Percentiles rank a stretch among this genome's conserved stretches.
Conservation (phyloP, 2,888 invertebrate genomes). For the Ophraella communa region DNA sequence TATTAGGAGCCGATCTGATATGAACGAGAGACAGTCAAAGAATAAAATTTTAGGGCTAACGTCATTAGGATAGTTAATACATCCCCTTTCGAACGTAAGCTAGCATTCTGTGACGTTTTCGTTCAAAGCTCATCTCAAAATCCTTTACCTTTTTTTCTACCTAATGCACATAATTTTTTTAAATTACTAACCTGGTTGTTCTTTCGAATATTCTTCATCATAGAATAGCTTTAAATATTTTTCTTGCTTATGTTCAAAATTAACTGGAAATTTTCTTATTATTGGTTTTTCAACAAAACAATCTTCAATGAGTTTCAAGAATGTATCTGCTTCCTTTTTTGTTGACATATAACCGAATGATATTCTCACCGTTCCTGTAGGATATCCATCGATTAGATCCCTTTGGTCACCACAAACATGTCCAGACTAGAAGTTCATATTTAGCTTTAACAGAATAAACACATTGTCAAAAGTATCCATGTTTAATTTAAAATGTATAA, state of each 20-base stretch:
- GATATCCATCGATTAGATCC: conserved; percentile 83
- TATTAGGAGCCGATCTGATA: too few relatives aligned
- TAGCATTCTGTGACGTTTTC: too few relatives aligned
- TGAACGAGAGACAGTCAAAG: too few relatives aligned
- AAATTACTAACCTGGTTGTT: neutral
- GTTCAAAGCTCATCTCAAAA: too few relatives aligned
- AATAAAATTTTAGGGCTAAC: too few relatives aligned
- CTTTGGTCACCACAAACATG: conserved; percentile 90
- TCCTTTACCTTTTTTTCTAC: too few relatives aligned
- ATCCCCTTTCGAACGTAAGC: too few relatives aligned
- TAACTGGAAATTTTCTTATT: conserved; percentile 47
- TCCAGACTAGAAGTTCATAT: conserved; percentile 67
- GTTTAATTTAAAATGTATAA: conserved; percentile 1
- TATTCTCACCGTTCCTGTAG: conserved; percentile 90
- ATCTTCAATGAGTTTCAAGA: conserved; percentile 75
- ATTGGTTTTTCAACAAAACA: conserved; percentile 72
- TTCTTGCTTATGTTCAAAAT: conserved; percentile 16
- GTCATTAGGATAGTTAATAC: too few relatives aligned
- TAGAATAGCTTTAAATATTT: conserved; percentile 23
- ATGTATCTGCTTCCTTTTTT: conserved; percentile 71
- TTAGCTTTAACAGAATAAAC: too few relatives aligned
- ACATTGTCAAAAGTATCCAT: too few relatives aligned
- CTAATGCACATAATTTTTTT: neutral
- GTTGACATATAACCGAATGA: conserved; percentile 94
- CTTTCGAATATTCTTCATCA: neutral